Percentiles rank a stretch among this genome's conserved stretches.
phyloP scores from a whole-genome alignment of 2,888 invertebrate species.

The Rotaria socialis region DNA sequence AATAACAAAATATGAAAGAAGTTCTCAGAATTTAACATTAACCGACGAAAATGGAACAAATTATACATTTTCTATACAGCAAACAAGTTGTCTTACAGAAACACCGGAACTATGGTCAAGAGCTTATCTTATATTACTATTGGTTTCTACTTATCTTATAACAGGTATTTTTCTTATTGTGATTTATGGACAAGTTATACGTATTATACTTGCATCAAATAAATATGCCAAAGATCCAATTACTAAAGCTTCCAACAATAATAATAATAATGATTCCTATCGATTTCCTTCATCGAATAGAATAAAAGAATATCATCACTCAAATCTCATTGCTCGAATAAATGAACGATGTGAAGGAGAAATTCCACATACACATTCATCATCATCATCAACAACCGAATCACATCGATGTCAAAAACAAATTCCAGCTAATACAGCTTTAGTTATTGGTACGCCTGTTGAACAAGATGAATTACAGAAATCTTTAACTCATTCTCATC shows the following conservation, averaged over 20 bases:
- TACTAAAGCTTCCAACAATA: neutral
- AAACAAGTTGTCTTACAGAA: neutral
- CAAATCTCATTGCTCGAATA: neutral
- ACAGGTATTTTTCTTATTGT: conserved; percentile 21
- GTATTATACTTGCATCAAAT: conserved; percentile 15
- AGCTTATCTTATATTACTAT: neutral
- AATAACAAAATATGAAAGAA: neutral
- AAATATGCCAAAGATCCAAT: neutral
- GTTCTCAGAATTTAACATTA: neutral
- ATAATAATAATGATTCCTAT: neutral
- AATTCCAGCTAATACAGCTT: neutral
- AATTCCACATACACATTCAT: neutral
- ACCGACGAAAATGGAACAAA: neutral
- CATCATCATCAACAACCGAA: neutral
- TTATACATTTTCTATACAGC: neutral
- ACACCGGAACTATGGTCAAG: neutral
- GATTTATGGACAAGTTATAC: conserved; percentile 32
- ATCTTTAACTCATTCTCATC: neutral
- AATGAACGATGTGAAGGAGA: neutral
- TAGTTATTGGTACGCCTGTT: neutral
- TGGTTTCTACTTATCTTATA: neutral
- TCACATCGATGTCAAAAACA: neutral
- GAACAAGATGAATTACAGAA: neutral
- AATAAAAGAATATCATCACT: neutral
- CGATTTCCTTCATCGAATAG: neutral